phyloP scores from a whole-genome alignment of 2,113 vertebrate genomes.

The Catharus bicknelli region DNA sequence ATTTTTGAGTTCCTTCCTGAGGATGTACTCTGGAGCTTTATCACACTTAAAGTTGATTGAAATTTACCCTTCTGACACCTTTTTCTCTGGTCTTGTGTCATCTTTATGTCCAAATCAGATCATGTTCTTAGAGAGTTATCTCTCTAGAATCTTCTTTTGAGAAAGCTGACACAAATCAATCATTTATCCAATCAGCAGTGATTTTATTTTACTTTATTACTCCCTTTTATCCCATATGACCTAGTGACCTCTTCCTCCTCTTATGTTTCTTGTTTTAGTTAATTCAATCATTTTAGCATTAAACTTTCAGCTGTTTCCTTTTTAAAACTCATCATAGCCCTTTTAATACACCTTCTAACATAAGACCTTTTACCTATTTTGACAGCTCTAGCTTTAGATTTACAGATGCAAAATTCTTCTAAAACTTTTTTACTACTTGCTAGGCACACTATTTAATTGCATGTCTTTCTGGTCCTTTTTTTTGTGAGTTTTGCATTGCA shows the following conservation, averaged over 20 bases:
- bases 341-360: background rate
- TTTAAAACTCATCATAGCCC: background rate
- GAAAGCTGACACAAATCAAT: background rate
- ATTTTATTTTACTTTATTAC: slow-evolving; percentile 19
- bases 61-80: background rate
- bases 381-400: background rate
- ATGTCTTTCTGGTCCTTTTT: background rate
- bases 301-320: background rate
- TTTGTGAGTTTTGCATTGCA: background rate
- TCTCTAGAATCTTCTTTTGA: background rate
- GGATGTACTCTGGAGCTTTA: background rate
- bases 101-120: background rate
- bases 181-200: background rate
- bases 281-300: background rate
- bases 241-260: background rate
- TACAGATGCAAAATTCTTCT: background rate
- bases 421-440: background rate
- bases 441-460: background rate
- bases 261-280: background rate
- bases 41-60: background rate
- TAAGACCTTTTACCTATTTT: background rate
- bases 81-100: background rate
- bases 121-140: background rate
- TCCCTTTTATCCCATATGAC: background rate
- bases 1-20: background rate